phyloP scores from a whole-genome alignment of 2,113 vertebrate species.

The Suncus etruscus region DNA sequence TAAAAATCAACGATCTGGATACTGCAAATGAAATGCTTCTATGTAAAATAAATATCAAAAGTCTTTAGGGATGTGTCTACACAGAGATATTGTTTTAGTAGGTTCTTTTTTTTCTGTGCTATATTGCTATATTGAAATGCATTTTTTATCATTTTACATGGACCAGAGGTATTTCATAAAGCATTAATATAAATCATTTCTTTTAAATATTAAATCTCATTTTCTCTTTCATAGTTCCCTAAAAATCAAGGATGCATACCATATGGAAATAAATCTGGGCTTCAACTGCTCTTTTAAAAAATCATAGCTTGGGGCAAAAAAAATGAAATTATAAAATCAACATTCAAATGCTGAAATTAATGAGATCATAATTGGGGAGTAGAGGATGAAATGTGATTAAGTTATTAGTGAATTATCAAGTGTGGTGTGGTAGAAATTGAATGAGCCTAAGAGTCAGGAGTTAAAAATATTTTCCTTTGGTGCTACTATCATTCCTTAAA shows the following conservation, averaged over 20 bases:
- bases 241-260: slow-evolving; percentile 2
- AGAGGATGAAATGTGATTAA: not conserved
- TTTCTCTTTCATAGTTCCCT: slow-evolving; percentile 35
- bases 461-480: slow-evolving; percentile 68
- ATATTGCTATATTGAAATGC: slow-evolving; percentile 4
- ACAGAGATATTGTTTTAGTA: not conserved
- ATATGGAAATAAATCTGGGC: not conserved
- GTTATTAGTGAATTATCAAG: not conserved
- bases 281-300: slow-evolving; percentile 11
- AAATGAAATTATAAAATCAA: not conserved
- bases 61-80: not conserved
- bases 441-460: not conserved
- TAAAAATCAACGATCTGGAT: not conserved
- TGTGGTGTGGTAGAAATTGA: not conserved
- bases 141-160: not conserved
- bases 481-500: not conserved
- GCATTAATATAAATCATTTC: not conserved
- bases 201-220: slow-evolving; percentile 34
- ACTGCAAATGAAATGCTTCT: not conserved
- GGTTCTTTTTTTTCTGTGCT: not conserved
- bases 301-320: not conserved
- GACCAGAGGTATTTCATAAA: not conserved
- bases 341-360: not conserved
- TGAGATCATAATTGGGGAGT: not conserved
- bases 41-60: not conserved